These are phyloP conservation scores for Dolichomitus sp. DNA, from an alignment of 2,888 invertebrate species.

Conservation along the genomic window DNA sequence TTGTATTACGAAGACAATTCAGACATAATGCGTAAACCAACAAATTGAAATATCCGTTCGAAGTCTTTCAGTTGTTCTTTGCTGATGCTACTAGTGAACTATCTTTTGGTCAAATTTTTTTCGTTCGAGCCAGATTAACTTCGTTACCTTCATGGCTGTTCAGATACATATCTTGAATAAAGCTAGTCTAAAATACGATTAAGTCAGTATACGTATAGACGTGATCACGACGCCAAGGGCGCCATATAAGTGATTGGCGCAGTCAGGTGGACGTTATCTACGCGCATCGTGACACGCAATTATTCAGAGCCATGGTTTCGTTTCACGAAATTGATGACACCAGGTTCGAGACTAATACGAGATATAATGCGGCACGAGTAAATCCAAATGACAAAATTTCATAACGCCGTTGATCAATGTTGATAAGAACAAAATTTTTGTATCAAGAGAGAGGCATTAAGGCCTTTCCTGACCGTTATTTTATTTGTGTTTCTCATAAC, in stretches of 20 bases:
- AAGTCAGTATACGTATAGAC: conserved; percentile 8
- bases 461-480: neutral
- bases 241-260: neutral
- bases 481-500: neutral
- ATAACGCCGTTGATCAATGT: conserved; percentile 27
- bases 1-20: neutral
- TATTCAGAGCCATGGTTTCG: conserved; percentile 28
- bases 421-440: conserved; percentile 9
- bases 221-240: conserved; percentile 4
- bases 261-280: conserved; percentile 47
- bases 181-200: conserved; percentile 11
- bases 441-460: neutral
- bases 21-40: too few relatives aligned
- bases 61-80: neutral
- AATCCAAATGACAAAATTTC: conserved; percentile 39
- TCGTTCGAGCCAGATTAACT: neutral
- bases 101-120: neutral
- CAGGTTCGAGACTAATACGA: conserved; percentile 5
- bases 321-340: conserved; percentile 36
- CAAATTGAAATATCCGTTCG: neutral
- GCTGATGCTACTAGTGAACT: neutral
- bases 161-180: neutral
- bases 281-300: conserved; percentile 29
- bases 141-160: neutral
- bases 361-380: conserved; percentile 16